These are phyloP conservation scores for Amphiprion percula DNA, from an alignment of 2,113 vertebrate genomes.

Conservation along the genomic window DNA sequence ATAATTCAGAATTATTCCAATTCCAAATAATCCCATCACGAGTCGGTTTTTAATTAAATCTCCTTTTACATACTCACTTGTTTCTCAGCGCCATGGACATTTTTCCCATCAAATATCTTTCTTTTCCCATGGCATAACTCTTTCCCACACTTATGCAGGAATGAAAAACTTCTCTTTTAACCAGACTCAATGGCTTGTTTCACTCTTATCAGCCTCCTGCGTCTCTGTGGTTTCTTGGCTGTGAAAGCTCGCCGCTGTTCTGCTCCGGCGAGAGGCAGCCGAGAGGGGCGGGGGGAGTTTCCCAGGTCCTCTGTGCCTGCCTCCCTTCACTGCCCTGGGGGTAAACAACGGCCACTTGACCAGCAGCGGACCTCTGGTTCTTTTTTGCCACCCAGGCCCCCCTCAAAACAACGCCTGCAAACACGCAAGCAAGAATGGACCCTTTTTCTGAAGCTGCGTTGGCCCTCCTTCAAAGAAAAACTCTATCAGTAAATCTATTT, in stretches of 20 bases:
- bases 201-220: conserved; percentile 71
- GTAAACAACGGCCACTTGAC: conserved; percentile 56
- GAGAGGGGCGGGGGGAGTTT: conserved; percentile 16
- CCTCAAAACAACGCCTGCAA: conserved; percentile 58
- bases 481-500: conserved; percentile 72
- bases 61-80: conserved; percentile 43
- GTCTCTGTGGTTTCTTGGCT: conserved; percentile 66
- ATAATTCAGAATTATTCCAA: conserved; percentile 35
- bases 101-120: conserved; percentile 69
- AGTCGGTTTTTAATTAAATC: conserved; percentile 71
- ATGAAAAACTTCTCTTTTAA: conserved; percentile 64
- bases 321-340: conserved; percentile 49
- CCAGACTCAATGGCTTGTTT: conserved; percentile 69
- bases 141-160: conserved; percentile 77
- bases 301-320: conserved; percentile 37
- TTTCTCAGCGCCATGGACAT: conserved; percentile 51
- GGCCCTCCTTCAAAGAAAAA: conserved; percentile 67
- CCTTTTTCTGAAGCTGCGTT: conserved; percentile 24
- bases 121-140: conserved; percentile 62
- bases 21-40: conserved; percentile 67
- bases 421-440: conserved; percentile 49
- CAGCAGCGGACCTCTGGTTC: conserved; percentile 34
- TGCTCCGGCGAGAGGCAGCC: conserved; percentile 1
- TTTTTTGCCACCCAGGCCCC: conserved; percentile 44
- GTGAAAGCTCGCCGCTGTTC: conserved; percentile 76